Evolutionary conservation across 1,140 invertebrate species (phyloP).

Genomic region (Formica exsecta): DNA sequence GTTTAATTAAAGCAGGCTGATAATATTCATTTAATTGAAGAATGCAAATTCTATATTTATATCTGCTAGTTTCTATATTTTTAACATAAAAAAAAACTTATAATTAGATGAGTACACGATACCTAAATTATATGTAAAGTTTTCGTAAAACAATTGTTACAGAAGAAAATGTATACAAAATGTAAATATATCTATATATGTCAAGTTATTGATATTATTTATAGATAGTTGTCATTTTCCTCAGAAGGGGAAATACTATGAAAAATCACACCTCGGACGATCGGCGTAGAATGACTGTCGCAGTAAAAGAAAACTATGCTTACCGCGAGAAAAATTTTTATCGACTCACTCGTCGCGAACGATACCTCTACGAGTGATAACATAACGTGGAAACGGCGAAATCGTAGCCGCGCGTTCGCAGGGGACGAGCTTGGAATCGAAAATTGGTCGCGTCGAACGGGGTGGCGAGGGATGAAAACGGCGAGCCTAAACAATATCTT

Average conservation of each 20-base stretch:
- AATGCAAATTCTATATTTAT: not conserved
- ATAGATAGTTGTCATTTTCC: not conserved
- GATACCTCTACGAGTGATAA: slow-evolving; percentile 72
- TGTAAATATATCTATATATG: not conserved
- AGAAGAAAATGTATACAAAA: not conserved
- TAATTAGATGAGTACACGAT: not conserved
- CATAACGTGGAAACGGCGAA: slow-evolving; percentile 66
- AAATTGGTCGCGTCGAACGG: slow-evolving; percentile 63
- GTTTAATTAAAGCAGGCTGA: not conserved
- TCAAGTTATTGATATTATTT: slow-evolving; percentile 1
- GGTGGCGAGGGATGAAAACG: slow-evolving; percentile 69
- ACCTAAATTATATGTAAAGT: not conserved
- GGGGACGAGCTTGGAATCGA: slow-evolving; percentile 63
- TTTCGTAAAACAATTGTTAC: not conserved
- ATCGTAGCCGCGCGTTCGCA: slow-evolving; percentile 39
- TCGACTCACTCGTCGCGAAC: slow-evolving; percentile 41
- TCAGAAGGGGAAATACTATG: not conserved
- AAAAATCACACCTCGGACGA: not conserved
- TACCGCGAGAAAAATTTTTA: slow-evolving; percentile 51
- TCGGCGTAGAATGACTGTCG: not conserved
- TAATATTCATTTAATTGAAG: not conserved
- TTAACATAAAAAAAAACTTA: not conserved
- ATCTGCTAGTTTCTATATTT: not conserved
- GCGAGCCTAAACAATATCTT: slow-evolving; percentile 86
- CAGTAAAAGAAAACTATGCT: slow-evolving; percentile 30